Evolutionary conservation across 92 coral and sea anemone genomes (phyloP).

Genomic region (Palythoa grandis): DNA sequence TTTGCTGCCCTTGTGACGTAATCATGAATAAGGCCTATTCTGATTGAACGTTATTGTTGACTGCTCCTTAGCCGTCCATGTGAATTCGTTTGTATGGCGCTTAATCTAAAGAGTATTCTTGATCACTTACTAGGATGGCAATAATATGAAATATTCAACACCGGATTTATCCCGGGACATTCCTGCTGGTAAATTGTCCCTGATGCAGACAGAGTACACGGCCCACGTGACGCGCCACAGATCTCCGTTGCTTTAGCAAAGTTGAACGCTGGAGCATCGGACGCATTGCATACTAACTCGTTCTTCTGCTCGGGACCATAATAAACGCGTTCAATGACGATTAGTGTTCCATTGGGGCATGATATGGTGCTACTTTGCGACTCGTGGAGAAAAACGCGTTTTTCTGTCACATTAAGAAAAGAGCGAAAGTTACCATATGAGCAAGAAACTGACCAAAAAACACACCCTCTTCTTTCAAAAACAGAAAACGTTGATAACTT

Average conservation of each 20-base stretch:
- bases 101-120: background rate
- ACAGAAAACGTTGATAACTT: background rate
- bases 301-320: background rate
- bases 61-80: no score
- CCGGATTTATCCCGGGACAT: constrained; percentile 7
- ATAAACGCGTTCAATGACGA: constrained; percentile 1
- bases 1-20: no score
- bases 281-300: background rate
- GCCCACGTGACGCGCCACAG: constrained; percentile 2
- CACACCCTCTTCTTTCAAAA: background rate
- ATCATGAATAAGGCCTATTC: no score
- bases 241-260: constrained; percentile 25
- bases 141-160: constrained; percentile 11
- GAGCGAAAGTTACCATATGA: background rate
- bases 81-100: no score
- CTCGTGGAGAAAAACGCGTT: background rate
- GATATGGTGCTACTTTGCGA: background rate
- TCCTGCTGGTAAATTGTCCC: constrained; percentile 11
- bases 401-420: background rate
- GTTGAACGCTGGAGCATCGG: background rate
- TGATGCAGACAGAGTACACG: constrained; percentile 16
- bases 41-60: no score
- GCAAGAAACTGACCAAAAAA: background rate
- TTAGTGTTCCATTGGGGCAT: constrained; percentile 8
- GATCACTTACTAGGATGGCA: constrained; percentile 13